A percentile compares a stretch with the other conserved stretches of the same genome.
These are phyloP conservation scores for Holacanthus passer DNA, from an alignment of 2,113 vertebrate genomes.

Conservation along the genomic window DNA sequence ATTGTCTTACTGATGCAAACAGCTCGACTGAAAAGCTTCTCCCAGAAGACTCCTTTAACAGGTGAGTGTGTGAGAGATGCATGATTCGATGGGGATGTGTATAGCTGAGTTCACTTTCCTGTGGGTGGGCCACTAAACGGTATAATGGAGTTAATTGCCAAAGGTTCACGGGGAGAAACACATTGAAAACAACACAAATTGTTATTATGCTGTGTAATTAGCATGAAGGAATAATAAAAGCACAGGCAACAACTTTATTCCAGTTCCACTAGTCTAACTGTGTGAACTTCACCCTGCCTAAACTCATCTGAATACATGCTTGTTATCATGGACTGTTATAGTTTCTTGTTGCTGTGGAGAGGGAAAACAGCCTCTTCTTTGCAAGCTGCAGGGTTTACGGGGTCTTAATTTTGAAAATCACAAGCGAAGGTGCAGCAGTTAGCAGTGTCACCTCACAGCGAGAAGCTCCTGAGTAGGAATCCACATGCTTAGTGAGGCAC, in stretches of 20 bases:
- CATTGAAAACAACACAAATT: slow-evolving; percentile 17
- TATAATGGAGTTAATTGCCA: slow-evolving; percentile 19
- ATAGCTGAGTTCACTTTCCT: slow-evolving; percentile 36
- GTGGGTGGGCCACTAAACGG: not conserved
- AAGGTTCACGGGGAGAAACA: slow-evolving; percentile 19
- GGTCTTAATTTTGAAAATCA: not conserved
- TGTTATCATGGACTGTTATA: not conserved
- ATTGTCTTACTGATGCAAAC: slow-evolving; percentile 30
- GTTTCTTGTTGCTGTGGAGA: not conserved
- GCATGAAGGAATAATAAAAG: not conserved
- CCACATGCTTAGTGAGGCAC: not conserved
- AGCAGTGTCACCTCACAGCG: too few relatives aligned
- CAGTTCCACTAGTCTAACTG: not conserved
- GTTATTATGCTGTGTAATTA: slow-evolving; percentile 25
- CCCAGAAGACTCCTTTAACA: slow-evolving; percentile 33
- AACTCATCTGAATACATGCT: not conserved
- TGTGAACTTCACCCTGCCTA: not conserved
- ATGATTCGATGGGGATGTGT: not conserved
- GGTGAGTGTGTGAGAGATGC: slow-evolving; percentile 22
- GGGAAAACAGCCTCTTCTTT: not conserved
- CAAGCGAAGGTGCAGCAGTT: too few relatives aligned
- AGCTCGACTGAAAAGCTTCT: slow-evolving; percentile 23
- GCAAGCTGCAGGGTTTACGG: not conserved
- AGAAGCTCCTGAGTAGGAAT: too few relatives aligned
- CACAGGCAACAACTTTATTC: not conserved